Conservation (phyloP, 2,113 vertebrate species). For the Barnardius zonarius region DNA sequence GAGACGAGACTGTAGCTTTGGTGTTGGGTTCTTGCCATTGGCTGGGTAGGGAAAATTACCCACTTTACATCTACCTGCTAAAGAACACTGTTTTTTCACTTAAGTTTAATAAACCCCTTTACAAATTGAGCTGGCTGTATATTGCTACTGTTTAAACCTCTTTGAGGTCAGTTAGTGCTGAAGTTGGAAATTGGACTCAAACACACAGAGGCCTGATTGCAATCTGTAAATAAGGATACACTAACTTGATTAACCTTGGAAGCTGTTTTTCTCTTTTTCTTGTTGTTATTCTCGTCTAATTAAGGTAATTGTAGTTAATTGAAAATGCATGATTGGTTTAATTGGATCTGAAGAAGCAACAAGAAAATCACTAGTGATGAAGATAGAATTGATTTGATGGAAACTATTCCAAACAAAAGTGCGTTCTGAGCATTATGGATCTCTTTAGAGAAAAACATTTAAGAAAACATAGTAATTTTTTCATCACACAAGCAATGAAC, state of each 20-base stretch:
- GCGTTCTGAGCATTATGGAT: background rate
- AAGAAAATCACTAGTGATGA: conserved; percentile 47
- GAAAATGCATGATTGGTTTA: conserved; percentile 62
- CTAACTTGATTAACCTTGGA: conserved; percentile 50
- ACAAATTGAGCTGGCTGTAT: accelerated
- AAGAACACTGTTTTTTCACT: background rate
- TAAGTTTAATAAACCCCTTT: background rate
- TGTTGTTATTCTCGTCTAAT: conserved; percentile 57
- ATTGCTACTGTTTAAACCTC: background rate
- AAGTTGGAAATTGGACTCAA: background rate
- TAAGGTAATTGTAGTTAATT: conserved; percentile 59
- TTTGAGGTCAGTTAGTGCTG: background rate
- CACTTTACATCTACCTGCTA: background rate
- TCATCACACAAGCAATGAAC: background rate
- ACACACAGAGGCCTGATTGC: background rate
- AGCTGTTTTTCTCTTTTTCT: conserved; percentile 23
- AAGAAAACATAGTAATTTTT: background rate
- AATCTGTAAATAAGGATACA: conserved; percentile 53
- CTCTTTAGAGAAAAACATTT: background rate
- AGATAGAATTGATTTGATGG: conserved; percentile 24
- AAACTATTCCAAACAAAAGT: conserved; percentile 16
- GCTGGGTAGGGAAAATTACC: background rate
- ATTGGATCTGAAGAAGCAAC: conserved; percentile 43
- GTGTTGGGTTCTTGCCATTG: background rate
- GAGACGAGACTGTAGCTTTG: background rate